These are phyloP conservation scores for Morpho achilles DNA, from an alignment of 2,888 invertebrate species.

Conservation along the genomic window DNA sequence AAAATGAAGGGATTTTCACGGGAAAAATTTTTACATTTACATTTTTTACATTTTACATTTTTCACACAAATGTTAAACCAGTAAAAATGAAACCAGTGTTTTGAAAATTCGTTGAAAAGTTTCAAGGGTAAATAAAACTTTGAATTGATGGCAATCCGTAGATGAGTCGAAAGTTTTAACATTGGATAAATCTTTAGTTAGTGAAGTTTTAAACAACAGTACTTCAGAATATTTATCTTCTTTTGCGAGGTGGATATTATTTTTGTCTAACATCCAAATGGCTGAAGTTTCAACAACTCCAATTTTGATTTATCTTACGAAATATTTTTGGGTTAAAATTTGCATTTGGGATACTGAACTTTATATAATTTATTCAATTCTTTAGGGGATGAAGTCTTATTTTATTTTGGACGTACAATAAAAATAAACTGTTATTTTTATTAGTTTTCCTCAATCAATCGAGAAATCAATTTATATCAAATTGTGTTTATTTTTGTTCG, in stretches of 20 bases:
- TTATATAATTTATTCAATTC: conserved; percentile 21
- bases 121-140: conserved; percentile 4
- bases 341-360: conserved; percentile 25
- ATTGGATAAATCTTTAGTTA: conserved; percentile 23
- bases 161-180: conserved; percentile 17
- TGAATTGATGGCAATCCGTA: conserved; percentile 8
- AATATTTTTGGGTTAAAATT: conserved; percentile 26
- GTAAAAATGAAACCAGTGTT: not conserved
- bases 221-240: conserved; percentile 28
- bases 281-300: conserved; percentile 27
- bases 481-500: too few relatives aligned
- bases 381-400: conserved; percentile 7
- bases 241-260: conserved; percentile 25
- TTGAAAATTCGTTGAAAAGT: not conserved
- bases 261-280: conserved; percentile 30
- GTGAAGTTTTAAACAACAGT: conserved; percentile 28
- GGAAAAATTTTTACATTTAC: too few relatives aligned
- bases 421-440: conserved; percentile 3
- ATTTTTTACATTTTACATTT: too few relatives aligned
- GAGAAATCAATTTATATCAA: too few relatives aligned
- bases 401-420: conserved; percentile 5
- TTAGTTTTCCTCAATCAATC: not conserved
- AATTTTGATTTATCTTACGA: conserved; percentile 29
- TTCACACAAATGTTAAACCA: too few relatives aligned
- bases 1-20: too few relatives aligned